A percentile compares a stretch with the other conserved stretches of the same genome.
phyloP scores from a whole-genome alignment of 2,113 vertebrate species.

The Zootoca vivipara region DNA sequence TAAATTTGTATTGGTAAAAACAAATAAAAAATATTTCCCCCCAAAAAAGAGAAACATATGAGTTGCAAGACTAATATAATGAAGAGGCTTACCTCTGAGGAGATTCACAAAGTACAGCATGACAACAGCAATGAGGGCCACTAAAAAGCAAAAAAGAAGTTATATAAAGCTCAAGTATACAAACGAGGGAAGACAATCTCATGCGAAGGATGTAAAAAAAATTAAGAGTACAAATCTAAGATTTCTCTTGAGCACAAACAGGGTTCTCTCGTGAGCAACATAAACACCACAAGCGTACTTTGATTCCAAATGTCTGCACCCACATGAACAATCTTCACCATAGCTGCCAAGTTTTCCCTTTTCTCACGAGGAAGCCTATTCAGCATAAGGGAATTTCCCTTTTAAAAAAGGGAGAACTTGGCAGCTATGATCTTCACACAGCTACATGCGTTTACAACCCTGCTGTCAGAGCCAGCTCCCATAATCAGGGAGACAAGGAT shows the following conservation, averaged over 20 bases:
- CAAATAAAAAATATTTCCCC: no score
- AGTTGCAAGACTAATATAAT: not conserved
- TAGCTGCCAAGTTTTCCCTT: no score
- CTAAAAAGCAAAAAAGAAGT: slow-evolving; percentile 63
- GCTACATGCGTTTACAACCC: not conserved
- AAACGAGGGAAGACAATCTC: not conserved
- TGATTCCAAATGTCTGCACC: not conserved
- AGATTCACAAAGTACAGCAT: slow-evolving; percentile 89
- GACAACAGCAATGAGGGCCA: slow-evolving; percentile 87
- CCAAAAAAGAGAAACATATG: not conserved
- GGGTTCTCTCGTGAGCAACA: not conserved
- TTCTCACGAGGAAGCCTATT: no score
- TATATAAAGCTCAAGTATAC: not conserved
- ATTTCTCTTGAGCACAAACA: not conserved
- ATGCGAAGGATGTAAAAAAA: not conserved
- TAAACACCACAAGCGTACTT: not conserved
- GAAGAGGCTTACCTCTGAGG: slow-evolving; percentile 77
- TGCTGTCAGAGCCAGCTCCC: not conserved
- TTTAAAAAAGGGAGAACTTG: no score
- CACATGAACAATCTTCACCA: not conserved
- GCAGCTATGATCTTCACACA: no score
- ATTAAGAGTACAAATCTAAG: not conserved
- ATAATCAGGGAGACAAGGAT: not conserved
- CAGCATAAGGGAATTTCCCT: no score
- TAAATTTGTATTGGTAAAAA: no score